Conservation (phyloP, 2,797 vertebrate genomes). For the Ispidina lecontei region DNA sequence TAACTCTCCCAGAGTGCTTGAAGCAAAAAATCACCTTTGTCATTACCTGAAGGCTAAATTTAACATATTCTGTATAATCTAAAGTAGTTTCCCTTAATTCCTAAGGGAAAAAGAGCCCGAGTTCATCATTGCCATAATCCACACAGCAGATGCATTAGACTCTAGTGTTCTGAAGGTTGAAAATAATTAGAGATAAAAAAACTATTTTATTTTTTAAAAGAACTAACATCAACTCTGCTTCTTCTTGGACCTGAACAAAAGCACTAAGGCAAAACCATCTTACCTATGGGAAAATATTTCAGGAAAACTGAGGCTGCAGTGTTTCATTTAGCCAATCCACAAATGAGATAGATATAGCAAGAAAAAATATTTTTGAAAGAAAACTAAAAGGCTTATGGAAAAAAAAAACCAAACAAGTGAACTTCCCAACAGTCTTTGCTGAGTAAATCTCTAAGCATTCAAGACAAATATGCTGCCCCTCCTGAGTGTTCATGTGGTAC, state of each 20-base stretch:
- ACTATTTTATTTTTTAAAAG: neutral
- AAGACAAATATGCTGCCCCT: neutral
- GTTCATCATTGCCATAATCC: neutral
- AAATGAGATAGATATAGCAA: conserved; percentile 10
- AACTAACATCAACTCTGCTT: conserved; percentile 23
- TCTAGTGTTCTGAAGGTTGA: neutral
- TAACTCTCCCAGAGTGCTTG: neutral
- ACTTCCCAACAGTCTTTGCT: neutral
- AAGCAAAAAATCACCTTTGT: conserved; percentile 7
- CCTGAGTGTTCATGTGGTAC: neutral
- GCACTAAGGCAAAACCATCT: conserved; percentile 12
- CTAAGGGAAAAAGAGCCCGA: neutral
- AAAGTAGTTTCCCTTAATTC: neutral
- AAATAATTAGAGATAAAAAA: neutral
- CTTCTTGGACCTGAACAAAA: conserved; percentile 41
- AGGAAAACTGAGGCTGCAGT: conserved; percentile 31
- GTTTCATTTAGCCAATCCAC: conserved; percentile 28
- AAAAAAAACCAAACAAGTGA: neutral
- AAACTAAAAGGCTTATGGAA: neutral
- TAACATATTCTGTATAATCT: neutral
- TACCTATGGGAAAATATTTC: conserved; percentile 24
- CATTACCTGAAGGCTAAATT: conserved; percentile 11
- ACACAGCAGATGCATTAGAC: neutral
- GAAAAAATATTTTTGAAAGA: neutral
- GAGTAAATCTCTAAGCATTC: neutral